Base-by-base conservation (phyloP, 2,113 vertebrate genomes). In the Dinomys branickii region DNA sequence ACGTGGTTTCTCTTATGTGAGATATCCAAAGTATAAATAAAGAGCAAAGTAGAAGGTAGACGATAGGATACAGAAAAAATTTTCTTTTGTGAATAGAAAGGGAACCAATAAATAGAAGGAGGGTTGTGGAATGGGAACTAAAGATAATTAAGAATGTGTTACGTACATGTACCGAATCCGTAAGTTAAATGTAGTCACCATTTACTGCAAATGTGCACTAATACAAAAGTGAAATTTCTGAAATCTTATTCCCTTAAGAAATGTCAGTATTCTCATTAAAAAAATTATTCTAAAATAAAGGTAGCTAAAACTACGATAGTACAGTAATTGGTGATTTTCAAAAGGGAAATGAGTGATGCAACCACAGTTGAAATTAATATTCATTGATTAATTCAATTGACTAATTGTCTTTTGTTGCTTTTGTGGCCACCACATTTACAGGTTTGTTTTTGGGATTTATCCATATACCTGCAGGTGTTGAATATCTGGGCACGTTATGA, bases 211-310 rank as follows among this genome's bases (percentile, higher is more conserved):
- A 50, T 24, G 28, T 17, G 10, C 7, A 50, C 44, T 92, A 54
- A 61, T 65, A 52, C 80, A 85, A 22, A 30, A 59, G 80, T 85
- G 69, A 94, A 54, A 80, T 88, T 67, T 96, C 19, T 89, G 28
- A 30, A 78, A 17, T 61, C 22, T 85, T 90, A 75, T 33, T 94
- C 16, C 69, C 44, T 59, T 59, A 69, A 19, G 7, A 94, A 71
- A 5, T 84, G 16, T 56, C 50, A 89, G 88, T 88, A 85, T 28
- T 87, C 9, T 54, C 35, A 59, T 56, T 90, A 83, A 97, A 83
- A 93, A 83, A 71, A 69, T 41, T 28, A 11, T 47, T 11, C 33
- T 85, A 82, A 67, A 88, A 90, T 75, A 84, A 91, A 95, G 16
- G 56, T 77, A 86, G 13, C 7, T 61, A 61, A 87, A 93, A 61